Base-by-base conservation (phyloP, 2,888 invertebrate genomes). In the Himalopsyche japonica region DNA sequence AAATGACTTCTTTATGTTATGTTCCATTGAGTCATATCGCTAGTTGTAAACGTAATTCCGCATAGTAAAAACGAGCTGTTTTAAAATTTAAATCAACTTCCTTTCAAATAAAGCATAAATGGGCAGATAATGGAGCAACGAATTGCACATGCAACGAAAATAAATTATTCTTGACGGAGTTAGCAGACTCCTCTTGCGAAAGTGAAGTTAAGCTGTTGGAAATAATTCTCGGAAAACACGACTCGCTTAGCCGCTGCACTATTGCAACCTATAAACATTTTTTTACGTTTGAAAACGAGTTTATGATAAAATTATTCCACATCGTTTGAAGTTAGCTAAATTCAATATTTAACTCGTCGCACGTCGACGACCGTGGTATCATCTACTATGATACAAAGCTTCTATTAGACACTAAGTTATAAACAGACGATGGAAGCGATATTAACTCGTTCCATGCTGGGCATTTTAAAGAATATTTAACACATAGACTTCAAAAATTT, bases 161-260 rank as follows among this genome's bases (percentile, higher is more conserved):
- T n/a, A n/a, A n/a, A 57, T 57, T 57, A 57, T 57, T 57, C 57
- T 57, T 20, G 5, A 10, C 57, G 57, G 57, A 20, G 57, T 24
- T 20, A 57, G 24, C 57, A 20, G 81, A 76, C 32, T 15, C 24
- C 30, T 76, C 49, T 82, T 82, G 79, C 82, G 82, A 82, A 82
- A 82, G 82, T 64, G 79, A 82, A 82, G 57, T 82, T 37, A 49
- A 48, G n/a, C 34, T 37, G 82, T 82, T 57, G 24, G 24, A 5
- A n/a, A 57, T 57, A 24, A 20, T 57, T 82, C 79, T 82, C 49
- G 30, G 79, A 82, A 82, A 48, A 48, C 70, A 81, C 30, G 34
- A 81, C 43, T 81, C 49, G n/a, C 76, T 43, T 37, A 18, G 77
- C 8, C n/a, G 34, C 24, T 27, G 43, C 79, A 47, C 20, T 77